Conservation (phyloP, 1,140 invertebrate genomes). For the Drosophila yakuba region DNA sequence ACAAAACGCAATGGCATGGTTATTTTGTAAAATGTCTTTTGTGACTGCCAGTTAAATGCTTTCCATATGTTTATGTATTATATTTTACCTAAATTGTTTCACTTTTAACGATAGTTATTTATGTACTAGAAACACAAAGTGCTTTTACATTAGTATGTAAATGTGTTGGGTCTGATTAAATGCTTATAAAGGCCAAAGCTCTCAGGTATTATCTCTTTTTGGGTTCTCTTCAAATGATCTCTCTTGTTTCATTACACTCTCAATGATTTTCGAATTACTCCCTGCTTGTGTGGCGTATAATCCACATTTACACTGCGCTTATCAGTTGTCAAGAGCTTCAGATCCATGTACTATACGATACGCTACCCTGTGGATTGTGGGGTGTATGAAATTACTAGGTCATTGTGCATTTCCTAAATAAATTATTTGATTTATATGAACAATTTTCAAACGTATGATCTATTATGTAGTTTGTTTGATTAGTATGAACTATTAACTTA, state of each 20-base stretch:
- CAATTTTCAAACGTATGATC: no score
- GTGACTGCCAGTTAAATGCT: no score
- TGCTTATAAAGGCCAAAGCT: constrained; percentile 20
- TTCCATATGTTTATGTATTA: no score
- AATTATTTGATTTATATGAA: no score
- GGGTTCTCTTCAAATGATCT: constrained; percentile 12
- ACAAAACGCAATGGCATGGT: not conserved
- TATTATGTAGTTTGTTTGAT: no score
- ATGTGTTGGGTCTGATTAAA: constrained; percentile 18
- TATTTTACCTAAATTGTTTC: not conserved
- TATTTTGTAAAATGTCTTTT: not conserved
- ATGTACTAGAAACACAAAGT: no score
- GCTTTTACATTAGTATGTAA: not conserved
- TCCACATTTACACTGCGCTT: constrained; percentile 40
- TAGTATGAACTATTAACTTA: no score
- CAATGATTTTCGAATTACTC: not conserved
- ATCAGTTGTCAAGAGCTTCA: constrained; percentile 38
- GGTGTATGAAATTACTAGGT: not conserved
- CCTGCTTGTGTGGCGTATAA: constrained; percentile 24
- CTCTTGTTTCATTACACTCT: constrained; percentile 11
- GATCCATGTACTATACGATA: constrained; percentile 11
- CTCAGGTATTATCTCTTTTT: constrained; percentile 15
- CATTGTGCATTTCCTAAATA: no score
- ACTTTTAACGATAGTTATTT: no score
- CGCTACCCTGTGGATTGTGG: not conserved